Conservation (phyloP, 2,888 invertebrate genomes). For the Drosophila colorata region DNA sequence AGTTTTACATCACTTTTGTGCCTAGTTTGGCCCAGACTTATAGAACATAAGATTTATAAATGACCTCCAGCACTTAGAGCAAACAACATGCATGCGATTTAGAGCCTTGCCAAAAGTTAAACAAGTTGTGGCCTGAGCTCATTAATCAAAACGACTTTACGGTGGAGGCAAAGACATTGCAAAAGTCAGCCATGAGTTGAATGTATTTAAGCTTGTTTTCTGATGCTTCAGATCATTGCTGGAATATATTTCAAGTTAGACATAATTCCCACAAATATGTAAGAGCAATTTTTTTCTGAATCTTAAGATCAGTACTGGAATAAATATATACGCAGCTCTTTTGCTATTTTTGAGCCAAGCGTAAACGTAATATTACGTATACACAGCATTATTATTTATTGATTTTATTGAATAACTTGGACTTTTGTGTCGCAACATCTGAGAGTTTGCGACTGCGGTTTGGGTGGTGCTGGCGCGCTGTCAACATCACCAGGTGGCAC, state of each 20-base stretch:
- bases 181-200: not conserved
- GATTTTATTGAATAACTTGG: slow-evolving; percentile 31
- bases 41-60: slow-evolving; percentile 67
- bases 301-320: not conserved
- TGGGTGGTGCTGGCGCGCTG: slow-evolving; percentile 15
- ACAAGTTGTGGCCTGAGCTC: slow-evolving; percentile 42
- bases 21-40: slow-evolving; percentile 38
- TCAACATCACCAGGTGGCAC: slow-evolving; percentile 45
- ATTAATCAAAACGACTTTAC: slow-evolving; percentile 62
- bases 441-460: slow-evolving; percentile 30
- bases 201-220: not conserved
- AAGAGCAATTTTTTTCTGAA: too few species aligned
- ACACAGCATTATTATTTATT: slow-evolving; percentile 34
- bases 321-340: not conserved
- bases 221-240: not conserved
- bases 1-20: slow-evolving; percentile 58
- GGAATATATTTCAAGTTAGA: too few species aligned
- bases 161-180: slow-evolving; percentile 14
- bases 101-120: slow-evolving; percentile 59
- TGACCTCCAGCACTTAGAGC: slow-evolving; percentile 44
- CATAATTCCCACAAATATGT: too few species aligned
- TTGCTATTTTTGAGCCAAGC: not conserved
- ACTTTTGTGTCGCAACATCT: slow-evolving; percentile 3
- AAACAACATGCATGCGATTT: slow-evolving; percentile 29
- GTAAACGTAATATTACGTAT: slow-evolving; percentile 54